Evolutionary conservation across 2,888 invertebrate genomes (phyloP), one percentile per base, ranked within the genome.

Genomic region (Bombylius major): DNA sequence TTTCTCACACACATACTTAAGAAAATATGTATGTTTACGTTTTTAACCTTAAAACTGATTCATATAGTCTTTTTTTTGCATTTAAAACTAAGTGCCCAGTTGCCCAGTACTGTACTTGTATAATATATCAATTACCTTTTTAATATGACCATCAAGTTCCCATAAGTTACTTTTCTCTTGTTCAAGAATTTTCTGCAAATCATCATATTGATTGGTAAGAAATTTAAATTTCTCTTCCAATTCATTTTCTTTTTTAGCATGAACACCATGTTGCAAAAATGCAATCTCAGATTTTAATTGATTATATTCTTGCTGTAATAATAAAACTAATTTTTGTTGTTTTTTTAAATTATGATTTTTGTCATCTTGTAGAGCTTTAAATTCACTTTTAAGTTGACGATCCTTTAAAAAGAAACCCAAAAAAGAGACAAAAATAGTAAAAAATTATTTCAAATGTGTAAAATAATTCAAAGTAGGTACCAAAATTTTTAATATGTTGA

Each of bases 61-160:
- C 3, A 3, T 3, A 23, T 23, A 23, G 23, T 23, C 23, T 23
- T 23, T 23, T 23, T 23, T 23, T 23, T 23, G 23, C 23, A 23
- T 23, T 3, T 23, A 23, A 2, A 23, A 23, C 23, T 23, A n/a
- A n/a, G n/a, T n/a, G n/a, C n/a, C n/a, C 23, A 23, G n/a, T n/a
- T 23, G 23, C 23, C 23, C 23, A 2, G 23, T 23, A 23, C 23
- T 23, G 23, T 23, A 23, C 23, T 23, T 23, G 23, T 23, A 23
- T 23, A 23, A 23, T 23, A 3, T 23, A 2, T 45, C n/a, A 39
- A 47, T 8, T 47, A 69, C 68, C 66, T 75, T 73, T 53, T 69
- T 73, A 45, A 79, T 77, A 61, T 79, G 80, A 5, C 72, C 73
- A 54, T 80, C 78, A 34, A 80, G 65, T 60, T 80, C 80, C 63